Conservation (phyloP, 2,113 vertebrate species). For the Macquaria australasica region DNA sequence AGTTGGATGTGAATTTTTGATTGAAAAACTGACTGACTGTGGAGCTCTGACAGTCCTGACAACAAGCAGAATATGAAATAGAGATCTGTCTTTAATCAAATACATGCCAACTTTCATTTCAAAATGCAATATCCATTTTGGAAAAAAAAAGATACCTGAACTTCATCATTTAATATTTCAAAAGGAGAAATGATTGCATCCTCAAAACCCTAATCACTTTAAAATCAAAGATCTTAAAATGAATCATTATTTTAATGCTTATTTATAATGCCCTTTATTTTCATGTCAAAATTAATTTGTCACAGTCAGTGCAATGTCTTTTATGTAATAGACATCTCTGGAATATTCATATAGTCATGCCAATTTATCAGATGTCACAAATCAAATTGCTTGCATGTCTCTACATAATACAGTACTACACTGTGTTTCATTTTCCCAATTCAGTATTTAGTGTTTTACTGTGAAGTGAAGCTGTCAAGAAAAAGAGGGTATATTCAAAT, state of each 20-base stretch:
- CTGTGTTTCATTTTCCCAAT: neutral
- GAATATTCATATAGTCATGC: neutral
- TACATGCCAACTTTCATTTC: conserved; percentile 44
- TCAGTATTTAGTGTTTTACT: neutral
- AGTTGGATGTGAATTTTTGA: conserved; percentile 31
- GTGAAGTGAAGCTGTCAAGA: neutral
- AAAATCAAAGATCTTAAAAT: neutral
- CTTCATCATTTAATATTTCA: conserved; percentile 27
- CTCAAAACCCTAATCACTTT: neutral
- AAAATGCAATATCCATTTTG: conserved; percentile 32
- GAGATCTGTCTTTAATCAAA: conserved; percentile 57
- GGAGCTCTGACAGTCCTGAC: conserved; percentile 34
- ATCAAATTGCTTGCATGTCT: neutral
- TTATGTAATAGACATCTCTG: neutral
- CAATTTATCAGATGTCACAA: conserved; percentile 27
- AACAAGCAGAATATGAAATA: conserved; percentile 61
- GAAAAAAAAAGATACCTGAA: neutral
- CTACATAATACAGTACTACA: neutral
- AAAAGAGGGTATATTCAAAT: neutral
- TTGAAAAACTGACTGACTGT: conserved; percentile 24
- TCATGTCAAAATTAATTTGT: neutral
- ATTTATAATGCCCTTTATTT: neutral
- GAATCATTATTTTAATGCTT: neutral
- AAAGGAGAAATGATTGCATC: neutral
- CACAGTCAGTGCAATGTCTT: neutral